These are phyloP conservation scores for Loris lydekkerianus DNA, from an alignment of 2,797 vertebrate genomes.

Conservation along the genomic window DNA sequence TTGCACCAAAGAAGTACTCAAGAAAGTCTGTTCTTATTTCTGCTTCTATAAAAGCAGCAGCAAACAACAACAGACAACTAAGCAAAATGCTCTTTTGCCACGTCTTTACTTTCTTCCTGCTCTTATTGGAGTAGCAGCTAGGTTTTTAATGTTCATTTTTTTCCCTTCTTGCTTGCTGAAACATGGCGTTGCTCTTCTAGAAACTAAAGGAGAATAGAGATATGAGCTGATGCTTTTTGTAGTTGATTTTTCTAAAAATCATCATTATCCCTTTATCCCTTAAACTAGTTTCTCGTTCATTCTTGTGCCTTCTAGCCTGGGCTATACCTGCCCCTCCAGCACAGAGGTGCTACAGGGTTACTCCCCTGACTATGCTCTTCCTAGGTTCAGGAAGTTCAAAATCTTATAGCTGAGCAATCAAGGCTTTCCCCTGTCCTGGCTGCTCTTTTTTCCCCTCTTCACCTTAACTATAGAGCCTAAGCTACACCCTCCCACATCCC, in stretches of 20 bases:
- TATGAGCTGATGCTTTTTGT: conserved; percentile 7
- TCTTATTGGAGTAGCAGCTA: not conserved
- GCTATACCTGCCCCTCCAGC: not conserved
- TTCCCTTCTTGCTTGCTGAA: not conserved
- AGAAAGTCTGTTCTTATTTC: not conserved
- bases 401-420: not conserved
- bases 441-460: not conserved
- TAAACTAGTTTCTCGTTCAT: not conserved
- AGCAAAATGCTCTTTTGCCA: not conserved
- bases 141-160: not conserved
- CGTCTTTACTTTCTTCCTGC: not conserved
- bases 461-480: not conserved
- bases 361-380: not conserved
- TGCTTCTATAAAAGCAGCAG: not conserved
- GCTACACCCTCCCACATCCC: not conserved
- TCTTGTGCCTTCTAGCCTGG: not conserved
- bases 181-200: not conserved
- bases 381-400: not conserved
- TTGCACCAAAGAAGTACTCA: not conserved
- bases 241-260: not conserved
- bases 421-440: not conserved
- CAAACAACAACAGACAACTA: not conserved
- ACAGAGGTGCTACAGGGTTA: not conserved
- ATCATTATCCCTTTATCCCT: not conserved
- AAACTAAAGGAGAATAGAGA: not conserved